These are phyloP conservation scores for Pycnonotus jocosus DNA, from an alignment of 2,113 vertebrate species.

Conservation along the genomic window DNA sequence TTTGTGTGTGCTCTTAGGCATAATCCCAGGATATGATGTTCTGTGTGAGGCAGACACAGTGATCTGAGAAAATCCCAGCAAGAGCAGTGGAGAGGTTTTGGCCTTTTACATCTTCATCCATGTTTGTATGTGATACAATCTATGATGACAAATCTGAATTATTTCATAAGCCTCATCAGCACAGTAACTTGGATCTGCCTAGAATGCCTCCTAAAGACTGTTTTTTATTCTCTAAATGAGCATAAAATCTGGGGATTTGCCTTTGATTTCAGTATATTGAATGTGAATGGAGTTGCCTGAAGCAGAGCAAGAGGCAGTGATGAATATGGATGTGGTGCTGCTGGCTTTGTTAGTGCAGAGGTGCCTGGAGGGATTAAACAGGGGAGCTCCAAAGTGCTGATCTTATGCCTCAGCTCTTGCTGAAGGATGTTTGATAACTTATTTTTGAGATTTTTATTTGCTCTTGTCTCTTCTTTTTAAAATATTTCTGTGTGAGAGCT, in stretches of 20 bases:
- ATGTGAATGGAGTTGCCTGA: not conserved
- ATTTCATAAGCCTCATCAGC: not conserved
- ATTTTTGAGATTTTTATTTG: not conserved
- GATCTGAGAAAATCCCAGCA: not conserved
- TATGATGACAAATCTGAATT: not conserved
- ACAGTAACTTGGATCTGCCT: not conserved
- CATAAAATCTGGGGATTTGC: not conserved
- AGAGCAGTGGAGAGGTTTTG: not conserved
- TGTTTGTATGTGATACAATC: not conserved
- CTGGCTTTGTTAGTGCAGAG: not conserved
- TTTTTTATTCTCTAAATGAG: not conserved
- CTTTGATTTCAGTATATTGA: not conserved
- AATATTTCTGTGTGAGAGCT: not conserved
- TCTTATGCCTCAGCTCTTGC: not conserved
- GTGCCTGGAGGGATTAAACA: not conserved
- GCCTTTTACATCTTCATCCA: not conserved
- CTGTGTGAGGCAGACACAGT: not conserved
- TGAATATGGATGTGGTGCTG: not conserved
- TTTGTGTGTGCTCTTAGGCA: not conserved
- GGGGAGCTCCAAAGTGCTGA: not conserved
- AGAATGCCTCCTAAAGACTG: not conserved
- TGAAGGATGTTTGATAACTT: not conserved
- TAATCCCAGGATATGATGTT: not conserved
- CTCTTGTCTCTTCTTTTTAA: not conserved
- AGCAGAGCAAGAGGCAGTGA: not conserved